These are phyloP conservation scores for Ceriagrion tenellum DNA, from an alignment of 2,888 invertebrate genomes.

Conservation along the genomic window DNA sequence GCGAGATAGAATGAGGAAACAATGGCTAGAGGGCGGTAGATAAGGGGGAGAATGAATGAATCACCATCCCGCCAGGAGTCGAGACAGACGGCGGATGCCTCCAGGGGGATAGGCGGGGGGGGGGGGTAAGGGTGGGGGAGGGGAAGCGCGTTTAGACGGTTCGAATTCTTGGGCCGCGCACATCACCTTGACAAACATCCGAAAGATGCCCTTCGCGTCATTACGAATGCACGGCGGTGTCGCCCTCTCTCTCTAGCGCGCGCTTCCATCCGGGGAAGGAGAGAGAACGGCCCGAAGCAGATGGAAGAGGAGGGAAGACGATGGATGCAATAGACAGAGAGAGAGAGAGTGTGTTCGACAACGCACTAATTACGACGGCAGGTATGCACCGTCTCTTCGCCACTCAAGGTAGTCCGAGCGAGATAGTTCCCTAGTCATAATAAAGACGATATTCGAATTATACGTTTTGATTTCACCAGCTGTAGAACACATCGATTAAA, in stretches of 20 bases:
- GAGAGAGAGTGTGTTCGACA: not conserved
- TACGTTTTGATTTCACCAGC: too few species aligned
- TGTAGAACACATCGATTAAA: too few species aligned
- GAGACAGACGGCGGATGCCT: constrained; percentile 7
- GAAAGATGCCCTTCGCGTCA: constrained; percentile 2
- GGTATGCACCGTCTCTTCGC: not conserved
- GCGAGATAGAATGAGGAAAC: not conserved
- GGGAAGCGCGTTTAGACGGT: too few species aligned
- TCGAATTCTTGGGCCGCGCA: not conserved
- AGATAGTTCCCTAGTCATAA: too few species aligned
- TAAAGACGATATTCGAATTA: too few species aligned
- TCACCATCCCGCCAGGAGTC: not conserved
- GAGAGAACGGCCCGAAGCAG: not conserved
- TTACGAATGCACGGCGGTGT: not conserved
- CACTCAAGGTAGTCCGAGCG: too few species aligned
- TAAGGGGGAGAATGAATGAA: too few species aligned
- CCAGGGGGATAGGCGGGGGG: not conserved
- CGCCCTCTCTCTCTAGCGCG: not conserved
- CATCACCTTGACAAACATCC: constrained; percentile 30
- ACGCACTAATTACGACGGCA: not conserved
- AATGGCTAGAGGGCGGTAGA: not conserved
- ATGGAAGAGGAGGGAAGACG: not conserved
- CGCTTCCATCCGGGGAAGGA: not conserved
- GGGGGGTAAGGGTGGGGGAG: too few species aligned
- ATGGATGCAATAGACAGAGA: not conserved